Base-by-base conservation (phyloP, 1,140 invertebrate genomes). In the Halictus rubicundus region DNA sequence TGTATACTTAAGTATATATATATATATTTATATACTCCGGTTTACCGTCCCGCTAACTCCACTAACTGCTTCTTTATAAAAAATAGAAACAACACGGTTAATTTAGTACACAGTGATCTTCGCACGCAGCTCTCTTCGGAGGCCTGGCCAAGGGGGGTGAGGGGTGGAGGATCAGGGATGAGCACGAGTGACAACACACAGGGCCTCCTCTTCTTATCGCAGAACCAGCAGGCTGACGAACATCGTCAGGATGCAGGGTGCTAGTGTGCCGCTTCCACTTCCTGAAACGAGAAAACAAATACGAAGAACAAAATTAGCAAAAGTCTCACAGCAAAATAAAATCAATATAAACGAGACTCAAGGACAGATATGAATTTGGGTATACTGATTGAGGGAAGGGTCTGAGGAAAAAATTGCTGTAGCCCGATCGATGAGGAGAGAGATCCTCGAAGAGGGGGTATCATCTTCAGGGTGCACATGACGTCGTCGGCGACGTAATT, bases 51-150 rank as follows among this genome's bases (percentile, higher is more conserved):
- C 57, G 66, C 85, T 83, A 83, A 72, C 49, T 84, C 60, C 78
- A 77, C 80, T 88, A 87, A 83, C 82, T 88, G 82, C 83, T n/a
- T 57, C 82, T 87, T 87, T 87, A 88, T 88, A 88, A 88, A 88
- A 88, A 88, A 88, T 88, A 88, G 83, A 88, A 88, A 88, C 79
- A 88, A 88, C 87, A 71, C 61, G 78, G 80, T 78, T 88, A 84
- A 88, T 88, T 87, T 83, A 80, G 69, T 86, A 81, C 61, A 76
- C 66, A 71, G 60, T 54, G 49, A 42, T 81, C 66, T 86, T 69
- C 73, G 61, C 59, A 65, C 59, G 60, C 37, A 21, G 49, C 60
- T 32, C 54, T 21, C 63, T 49, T 65, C 57, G 63, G 54, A 79
- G 74, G 70, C 69, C 74, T 75, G 65, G 63, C 42, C 10, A 63